Evolutionary conservation across 64 coral and sea anemone genomes (phyloP).

Genomic region (Stichodactyla mertensii): DNA sequence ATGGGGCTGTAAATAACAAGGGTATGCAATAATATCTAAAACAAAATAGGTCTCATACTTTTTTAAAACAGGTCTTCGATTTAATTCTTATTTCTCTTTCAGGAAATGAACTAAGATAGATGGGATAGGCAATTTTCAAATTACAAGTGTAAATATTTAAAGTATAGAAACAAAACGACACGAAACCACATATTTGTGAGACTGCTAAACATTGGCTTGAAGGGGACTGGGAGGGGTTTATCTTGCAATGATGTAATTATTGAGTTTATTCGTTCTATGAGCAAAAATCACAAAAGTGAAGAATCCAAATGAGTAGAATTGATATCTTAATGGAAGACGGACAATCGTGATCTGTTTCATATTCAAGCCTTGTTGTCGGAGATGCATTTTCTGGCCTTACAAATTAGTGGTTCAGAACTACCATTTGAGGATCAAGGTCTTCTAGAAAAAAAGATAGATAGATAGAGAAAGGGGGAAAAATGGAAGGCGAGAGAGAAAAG

Average conservation of each 20-base stretch:
- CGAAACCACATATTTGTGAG: background rate
- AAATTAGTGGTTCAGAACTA: no score
- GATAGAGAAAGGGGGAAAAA: no score
- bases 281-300: background rate
- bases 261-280: background rate
- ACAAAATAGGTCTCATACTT: no score
- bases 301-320: background rate
- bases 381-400: background rate
- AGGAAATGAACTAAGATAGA: background rate
- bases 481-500: no score
- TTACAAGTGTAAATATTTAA: slow-evolving; percentile 22
- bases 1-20: no score
- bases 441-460: no score
- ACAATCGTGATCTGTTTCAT: background rate
- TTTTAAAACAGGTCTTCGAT: background rate
- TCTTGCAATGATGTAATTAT: background rate
- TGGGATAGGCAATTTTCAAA: slow-evolving; percentile 16
- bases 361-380: background rate
- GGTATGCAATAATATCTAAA: no score
- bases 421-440: no score
- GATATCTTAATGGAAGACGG: background rate
- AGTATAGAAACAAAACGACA: background rate
- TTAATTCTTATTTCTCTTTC: background rate
- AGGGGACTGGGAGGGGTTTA: background rate
- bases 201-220: background rate